A percentile compares a stretch with the other conserved stretches of the same genome.
These are phyloP conservation scores for Acromyrmex charruanus DNA, from an alignment of 1,140 invertebrate genomes.

Conservation along the genomic window DNA sequence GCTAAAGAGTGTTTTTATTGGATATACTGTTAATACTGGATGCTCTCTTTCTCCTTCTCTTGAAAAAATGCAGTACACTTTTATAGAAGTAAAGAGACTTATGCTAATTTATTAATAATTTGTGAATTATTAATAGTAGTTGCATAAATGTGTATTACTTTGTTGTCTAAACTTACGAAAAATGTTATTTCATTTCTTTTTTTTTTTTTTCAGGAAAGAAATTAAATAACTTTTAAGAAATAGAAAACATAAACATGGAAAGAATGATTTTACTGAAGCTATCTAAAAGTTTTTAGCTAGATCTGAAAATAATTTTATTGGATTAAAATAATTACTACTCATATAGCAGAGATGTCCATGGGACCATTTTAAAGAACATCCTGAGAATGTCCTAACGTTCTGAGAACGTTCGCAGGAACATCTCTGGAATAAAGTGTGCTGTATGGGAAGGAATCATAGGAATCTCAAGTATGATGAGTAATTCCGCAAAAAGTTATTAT, in stretches of 20 bases:
- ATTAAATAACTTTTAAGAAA: neutral
- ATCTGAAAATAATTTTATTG: no score
- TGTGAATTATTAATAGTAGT: neutral
- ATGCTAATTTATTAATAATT: conserved; percentile 13
- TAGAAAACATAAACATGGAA: neutral
- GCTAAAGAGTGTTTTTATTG: neutral
- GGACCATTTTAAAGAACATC: no score
- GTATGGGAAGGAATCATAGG: no score
- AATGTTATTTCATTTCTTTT: neutral
- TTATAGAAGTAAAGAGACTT: neutral
- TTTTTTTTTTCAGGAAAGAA: neutral
- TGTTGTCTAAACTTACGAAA: neutral
- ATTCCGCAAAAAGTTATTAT: no score
- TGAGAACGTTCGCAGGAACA: no score
- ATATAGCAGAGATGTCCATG: no score
- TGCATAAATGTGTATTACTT: neutral
- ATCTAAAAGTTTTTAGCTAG: no score
- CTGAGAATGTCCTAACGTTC: no score
- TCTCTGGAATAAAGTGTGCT: no score
- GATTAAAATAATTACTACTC: no score
- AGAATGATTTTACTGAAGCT: no score
- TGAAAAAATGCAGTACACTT: neutral
- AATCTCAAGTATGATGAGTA: no score
- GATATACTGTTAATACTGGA: neutral
- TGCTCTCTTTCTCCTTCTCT: neutral